Evolutionary conservation across 2,797 vertebrate species (phyloP), one percentile per base, ranked within the genome.

Genomic region (Meriones psammophilus): DNA sequence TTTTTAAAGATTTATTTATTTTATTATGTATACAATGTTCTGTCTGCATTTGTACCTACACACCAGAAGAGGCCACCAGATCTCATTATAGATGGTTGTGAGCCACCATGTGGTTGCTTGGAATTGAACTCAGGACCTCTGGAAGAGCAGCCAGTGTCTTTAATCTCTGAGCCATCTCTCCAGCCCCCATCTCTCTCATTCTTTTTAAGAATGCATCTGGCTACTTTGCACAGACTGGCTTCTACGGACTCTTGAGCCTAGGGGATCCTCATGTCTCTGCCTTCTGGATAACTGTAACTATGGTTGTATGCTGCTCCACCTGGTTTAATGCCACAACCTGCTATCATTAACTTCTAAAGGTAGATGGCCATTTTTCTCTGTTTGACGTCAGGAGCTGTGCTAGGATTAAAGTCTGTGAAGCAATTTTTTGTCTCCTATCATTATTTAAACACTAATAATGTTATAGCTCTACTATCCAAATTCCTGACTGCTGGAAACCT

Each of bases 361-460:
- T 69, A 92, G 39, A 56, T 87, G 24, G 46, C 90, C 73, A 66
- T 78, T 86, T 94, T 95, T 77, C 58, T 69, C 64, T 87, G 5
- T 42, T 94, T 94, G 69, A 86, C 39, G 10, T 87, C 17, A 92
- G 80, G 71, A 96, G 15, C 18, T 91, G 39, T 87, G 50, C 62
- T 93, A 62, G 58, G 46, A 95, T 94, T 93, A 95, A 78, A 95
- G 62, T 96, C 64, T 95, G 30, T 92, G 60, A 93, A 85, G 50
- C 66, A 76, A 56, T 68, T 92, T 92, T 39, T n/a, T 60, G 15
- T 66, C 18, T 68, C 62, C 36, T 92, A 86, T 36, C 0, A 36
- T 91, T 56, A 77, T 93, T 46, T 85, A 94, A 96, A 68, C 39
- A 46, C 73, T 86, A 54, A 36, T 80, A 94, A 56, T 8, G 5